Evolutionary conservation across 23 tunicate genomes (phyloP), one percentile per base, ranked within the genome.

Genomic region (Phallusia fumigata): DNA sequence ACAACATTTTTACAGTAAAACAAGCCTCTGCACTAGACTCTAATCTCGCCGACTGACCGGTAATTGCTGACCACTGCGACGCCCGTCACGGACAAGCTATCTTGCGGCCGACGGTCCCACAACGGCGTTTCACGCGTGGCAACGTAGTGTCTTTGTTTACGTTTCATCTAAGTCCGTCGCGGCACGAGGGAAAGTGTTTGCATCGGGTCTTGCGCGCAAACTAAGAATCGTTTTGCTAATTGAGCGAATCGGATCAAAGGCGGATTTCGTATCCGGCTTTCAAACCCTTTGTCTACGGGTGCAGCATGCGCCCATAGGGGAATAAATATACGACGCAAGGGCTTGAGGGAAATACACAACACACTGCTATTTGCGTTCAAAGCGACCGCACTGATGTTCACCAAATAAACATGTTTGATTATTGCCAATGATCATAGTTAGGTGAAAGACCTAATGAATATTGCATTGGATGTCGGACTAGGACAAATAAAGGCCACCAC

Each of bases 51-150:
- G 69, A 22, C 28, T 13, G 69, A 2, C 28, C 26, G 28, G 28
- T 58, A 58, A 58, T 58, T 58, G 28, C 69, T 58, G 69, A 6
- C 26, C 69, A 58, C 28, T 13, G 69, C 69, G 69, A 24, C 69
- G 69, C 69, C 69, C 28, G 69, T 58, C 69, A 58, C 28, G 16
- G 15, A 21, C 69, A 21, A 24, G 28, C 13, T 11, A 58, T 24
- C 13, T 58, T 24, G 28, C 26, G 16, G 28, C 5, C 26, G 28
- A 16, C 26, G 26, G 15, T n/a, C n/a, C n/a, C n/a, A n/a, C n/a
- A n/a, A n/a, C n/a, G n/a, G n/a, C n/a, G n/a, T 58, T 58, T 58
- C 69, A 58, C 69, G 69, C 69, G 69, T 58, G 69, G 69, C 69
- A 24, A 58, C 8, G 28, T 16, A 58, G 69, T 22, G 15, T 16